Evolutionary conservation across 2,113 vertebrate genomes (phyloP).

Genomic region (Macroglossus sobrinus): DNA sequence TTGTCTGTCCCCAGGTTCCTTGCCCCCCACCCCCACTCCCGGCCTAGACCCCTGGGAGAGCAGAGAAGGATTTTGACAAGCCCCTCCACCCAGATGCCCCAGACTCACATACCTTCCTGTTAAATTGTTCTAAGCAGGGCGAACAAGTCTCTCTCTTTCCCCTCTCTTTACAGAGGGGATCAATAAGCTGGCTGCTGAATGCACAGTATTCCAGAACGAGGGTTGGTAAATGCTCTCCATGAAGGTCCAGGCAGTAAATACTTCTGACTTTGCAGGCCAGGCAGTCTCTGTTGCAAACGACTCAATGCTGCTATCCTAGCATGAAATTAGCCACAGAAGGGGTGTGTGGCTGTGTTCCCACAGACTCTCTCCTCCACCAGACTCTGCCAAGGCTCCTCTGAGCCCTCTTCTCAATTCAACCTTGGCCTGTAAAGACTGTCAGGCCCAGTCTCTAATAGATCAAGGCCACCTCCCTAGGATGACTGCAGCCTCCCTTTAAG

Average conservation of each 20-base stretch:
- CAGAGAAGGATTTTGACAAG: too few relatives aligned
- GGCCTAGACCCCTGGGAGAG: background rate
- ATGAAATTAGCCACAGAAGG: background rate
- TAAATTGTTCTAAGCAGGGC: background rate
- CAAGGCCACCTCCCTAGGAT: background rate
- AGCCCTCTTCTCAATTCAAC: too few relatives aligned
- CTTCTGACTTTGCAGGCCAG: background rate
- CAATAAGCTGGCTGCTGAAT: fast-evolving
- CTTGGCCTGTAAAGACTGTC: background rate
- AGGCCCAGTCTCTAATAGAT: background rate
- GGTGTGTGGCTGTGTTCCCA: background rate
- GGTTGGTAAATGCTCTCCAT: background rate
- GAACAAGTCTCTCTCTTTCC: background rate
- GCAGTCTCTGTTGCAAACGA: background rate
- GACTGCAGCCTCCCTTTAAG: background rate
- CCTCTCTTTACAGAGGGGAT: background rate
- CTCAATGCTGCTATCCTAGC: fast-evolving
- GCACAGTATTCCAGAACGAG: too few relatives aligned
- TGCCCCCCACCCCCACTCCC: too few relatives aligned
- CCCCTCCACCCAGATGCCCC: background rate
- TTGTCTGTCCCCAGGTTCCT: background rate
- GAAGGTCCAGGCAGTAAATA: background rate
- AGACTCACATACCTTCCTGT: background rate
- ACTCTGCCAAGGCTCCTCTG: too few relatives aligned
- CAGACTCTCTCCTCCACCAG: background rate